These are phyloP conservation scores for Gouania willdenowi DNA, from an alignment of 2,797 vertebrate genomes.

Conservation along the genomic window DNA sequence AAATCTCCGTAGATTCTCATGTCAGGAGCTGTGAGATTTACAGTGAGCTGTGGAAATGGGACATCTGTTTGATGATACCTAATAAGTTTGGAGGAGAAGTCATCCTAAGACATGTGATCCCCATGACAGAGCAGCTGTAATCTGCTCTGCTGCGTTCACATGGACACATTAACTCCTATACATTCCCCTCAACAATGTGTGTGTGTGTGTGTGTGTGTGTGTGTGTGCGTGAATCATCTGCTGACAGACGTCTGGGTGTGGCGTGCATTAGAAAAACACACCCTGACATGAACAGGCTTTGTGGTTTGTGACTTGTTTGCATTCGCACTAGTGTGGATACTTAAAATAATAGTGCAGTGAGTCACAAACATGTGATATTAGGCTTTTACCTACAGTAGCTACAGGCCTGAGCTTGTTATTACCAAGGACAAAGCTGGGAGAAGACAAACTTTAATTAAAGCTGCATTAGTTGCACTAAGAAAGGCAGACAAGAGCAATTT, in stretches of 20 bases:
- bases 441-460: conserved; percentile 54
- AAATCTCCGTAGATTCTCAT: not conserved
- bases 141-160: too few relatives aligned
- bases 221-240: too few relatives aligned
- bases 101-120: conserved; percentile 15
- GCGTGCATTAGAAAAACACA: conserved; percentile 7
- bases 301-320: conserved; percentile 31
- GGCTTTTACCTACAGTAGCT: conserved; percentile 1
- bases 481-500: conserved; percentile 44
- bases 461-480: conserved; percentile 44
- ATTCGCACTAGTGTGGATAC: conserved; percentile 6
- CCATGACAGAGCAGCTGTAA: conserved; percentile 35
- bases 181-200: not conserved
- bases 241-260: not conserved
- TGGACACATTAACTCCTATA: conserved; percentile 13
- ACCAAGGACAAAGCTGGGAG: conserved; percentile 24
- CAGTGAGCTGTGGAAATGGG: not conserved
- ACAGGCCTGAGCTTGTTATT: conserved; percentile 27
- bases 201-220: too few relatives aligned
- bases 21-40: conserved; percentile 28
- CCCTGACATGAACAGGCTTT: conserved; percentile 11
- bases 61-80: conserved; percentile 33
- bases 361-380: conserved; percentile 9
- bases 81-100: conserved; percentile 20
- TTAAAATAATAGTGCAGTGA: conserved; percentile 23